Conservation (phyloP, 2,888 invertebrate genomes). For the Rotaria socialis region DNA sequence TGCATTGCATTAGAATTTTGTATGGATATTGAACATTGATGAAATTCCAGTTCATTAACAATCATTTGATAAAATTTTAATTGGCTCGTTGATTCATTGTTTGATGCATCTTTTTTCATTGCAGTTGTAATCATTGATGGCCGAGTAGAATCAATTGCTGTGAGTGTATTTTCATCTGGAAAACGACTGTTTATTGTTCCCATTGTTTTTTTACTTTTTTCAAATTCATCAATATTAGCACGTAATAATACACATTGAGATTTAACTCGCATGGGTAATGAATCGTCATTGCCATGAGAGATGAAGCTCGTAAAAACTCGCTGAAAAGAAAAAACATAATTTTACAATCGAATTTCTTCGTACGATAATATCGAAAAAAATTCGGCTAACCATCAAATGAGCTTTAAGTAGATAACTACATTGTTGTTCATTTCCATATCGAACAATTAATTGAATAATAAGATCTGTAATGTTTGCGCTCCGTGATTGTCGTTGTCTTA, state of each 20-base stretch:
- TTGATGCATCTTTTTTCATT: no score
- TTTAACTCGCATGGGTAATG: neutral
- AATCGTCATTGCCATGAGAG: neutral
- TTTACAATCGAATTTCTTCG: no score
- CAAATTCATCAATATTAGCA: neutral
- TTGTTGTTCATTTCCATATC: constrained; percentile 27
- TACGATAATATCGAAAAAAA: no score
- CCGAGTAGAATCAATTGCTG: neutral
- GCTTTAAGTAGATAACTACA: neutral
- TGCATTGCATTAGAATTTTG: neutral
- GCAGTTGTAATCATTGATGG: neutral
- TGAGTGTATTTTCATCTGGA: neutral
- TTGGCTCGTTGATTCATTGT: neutral
- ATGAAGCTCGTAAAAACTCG: neutral
- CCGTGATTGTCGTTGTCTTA: neutral
- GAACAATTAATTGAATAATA: constrained; percentile 7
- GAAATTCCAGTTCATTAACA: neutral
- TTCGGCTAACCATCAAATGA: neutral
- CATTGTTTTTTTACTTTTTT: neutral
- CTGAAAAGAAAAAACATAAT: neutral
- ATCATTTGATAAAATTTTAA: neutral
- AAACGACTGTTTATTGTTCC: neutral
- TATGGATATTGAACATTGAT: neutral
- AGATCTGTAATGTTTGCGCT: neutral
- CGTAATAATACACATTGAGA: neutral